Evolutionary conservation across 2,113 vertebrate species (phyloP).

Genomic region (pig (Sus scrofa)): T2T-Sscrofa CM000830.6:12415001-12415500

Average conservation of each 20-base stretch:
- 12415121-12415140: background rate
- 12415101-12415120: conserved; percentile 22
- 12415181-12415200: background rate
- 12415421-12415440: background rate
- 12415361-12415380: background rate
- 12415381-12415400: background rate
- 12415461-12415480: background rate
- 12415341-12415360: background rate
- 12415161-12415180: background rate
- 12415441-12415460: no score
- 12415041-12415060: background rate
- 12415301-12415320: background rate
- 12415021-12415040: background rate
- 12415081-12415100: background rate
- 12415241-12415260: background rate
- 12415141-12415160: background rate
- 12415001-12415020: background rate
- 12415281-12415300: background rate
- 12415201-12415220: background rate
- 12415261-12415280: background rate
- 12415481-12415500: background rate
- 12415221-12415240: background rate
- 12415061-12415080: background rate
- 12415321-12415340: background rate
- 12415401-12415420: background rate